These are phyloP conservation scores for Chiloscyllium plagiosum DNA, from an alignment of 2,113 vertebrate species.

Conservation along the genomic window DNA sequence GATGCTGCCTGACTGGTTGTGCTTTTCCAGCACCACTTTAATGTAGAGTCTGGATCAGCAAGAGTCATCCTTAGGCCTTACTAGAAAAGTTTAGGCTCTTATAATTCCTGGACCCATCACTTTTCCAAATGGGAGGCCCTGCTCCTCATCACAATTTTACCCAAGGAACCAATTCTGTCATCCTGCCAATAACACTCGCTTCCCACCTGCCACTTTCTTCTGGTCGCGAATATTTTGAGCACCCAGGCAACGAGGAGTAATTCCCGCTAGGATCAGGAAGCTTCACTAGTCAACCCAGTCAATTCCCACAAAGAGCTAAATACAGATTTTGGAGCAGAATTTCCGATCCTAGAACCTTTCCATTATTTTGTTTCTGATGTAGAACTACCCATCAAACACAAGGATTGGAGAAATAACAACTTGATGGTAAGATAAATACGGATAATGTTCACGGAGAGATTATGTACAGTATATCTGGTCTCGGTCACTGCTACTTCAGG, in stretches of 20 bases:
- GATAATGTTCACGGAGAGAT: too few relatives aligned
- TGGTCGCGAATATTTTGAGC: not conserved
- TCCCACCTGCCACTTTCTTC: not conserved
- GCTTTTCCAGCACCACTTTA: too few relatives aligned
- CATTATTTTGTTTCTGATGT: too few relatives aligned
- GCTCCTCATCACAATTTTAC: not conserved
- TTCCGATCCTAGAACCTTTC: not conserved
- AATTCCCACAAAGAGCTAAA: not conserved
- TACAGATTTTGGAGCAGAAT: not conserved
- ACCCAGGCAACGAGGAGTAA: not conserved
- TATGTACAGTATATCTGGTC: too few relatives aligned
- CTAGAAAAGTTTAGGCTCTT: not conserved
- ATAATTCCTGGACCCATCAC: not conserved
- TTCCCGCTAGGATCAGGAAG: not conserved
- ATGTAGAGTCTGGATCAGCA: too few relatives aligned
- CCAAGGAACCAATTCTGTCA: not conserved
- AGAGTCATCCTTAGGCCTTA: not conserved
- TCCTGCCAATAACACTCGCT: not conserved
- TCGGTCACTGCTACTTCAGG: too few relatives aligned
- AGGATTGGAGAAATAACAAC: too few relatives aligned
- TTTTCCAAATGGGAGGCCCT: not conserved
- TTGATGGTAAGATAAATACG: too few relatives aligned
- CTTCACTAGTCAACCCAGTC: not conserved
- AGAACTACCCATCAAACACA: too few relatives aligned
- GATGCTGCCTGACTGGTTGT: too few relatives aligned